A percentile compares a stretch with the other conserved stretches of the same genome.
These are phyloP conservation scores for Murina feae DNA, from an alignment of 2,113 vertebrate genomes.

Conservation along the genomic window DNA sequence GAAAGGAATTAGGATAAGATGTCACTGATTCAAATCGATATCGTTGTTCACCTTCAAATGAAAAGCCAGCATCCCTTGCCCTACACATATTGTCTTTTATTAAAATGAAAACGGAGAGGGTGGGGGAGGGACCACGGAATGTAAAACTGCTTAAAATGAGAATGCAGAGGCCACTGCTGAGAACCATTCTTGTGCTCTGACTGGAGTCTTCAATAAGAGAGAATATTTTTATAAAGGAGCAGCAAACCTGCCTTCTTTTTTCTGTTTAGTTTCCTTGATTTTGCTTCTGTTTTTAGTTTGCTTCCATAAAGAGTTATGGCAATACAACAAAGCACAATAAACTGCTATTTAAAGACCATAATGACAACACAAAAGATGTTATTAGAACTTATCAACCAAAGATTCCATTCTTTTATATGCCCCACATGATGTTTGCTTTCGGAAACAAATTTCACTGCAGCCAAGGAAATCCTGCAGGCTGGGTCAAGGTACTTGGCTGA, in stretches of 20 bases:
- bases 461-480: not conserved
- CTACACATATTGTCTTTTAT: not conserved
- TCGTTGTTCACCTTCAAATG: not conserved
- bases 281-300: not conserved
- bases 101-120: not conserved
- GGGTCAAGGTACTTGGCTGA: not conserved
- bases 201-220: not conserved
- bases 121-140: not conserved
- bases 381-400: not conserved
- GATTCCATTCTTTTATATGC: not conserved
- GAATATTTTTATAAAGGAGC: not conserved
- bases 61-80: not conserved
- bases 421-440: not conserved
- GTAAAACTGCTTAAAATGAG: not conserved
- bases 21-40: not conserved
- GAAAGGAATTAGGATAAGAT: not conserved
- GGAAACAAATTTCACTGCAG: not conserved
- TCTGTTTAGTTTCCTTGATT: not conserved
- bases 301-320: not conserved
- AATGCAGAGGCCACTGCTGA: not conserved
- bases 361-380: not conserved
- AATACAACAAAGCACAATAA: not conserved
- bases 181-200: not conserved
- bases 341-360: not conserved
- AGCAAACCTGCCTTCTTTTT: not conserved